Conservation (phyloP, 1,140 invertebrate species). For the Pomacea maculata region DNA sequence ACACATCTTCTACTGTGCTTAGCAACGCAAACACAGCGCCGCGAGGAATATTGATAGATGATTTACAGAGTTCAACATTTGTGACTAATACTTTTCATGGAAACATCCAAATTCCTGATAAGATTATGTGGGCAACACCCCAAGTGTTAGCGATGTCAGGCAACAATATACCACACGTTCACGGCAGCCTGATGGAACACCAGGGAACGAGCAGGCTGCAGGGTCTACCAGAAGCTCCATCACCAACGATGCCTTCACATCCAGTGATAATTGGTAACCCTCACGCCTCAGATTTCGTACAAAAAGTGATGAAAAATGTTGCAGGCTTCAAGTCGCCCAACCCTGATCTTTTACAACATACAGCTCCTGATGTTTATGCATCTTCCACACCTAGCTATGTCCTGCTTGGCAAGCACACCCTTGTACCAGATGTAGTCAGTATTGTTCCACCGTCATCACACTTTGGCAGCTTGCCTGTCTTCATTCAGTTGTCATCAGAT, state of each 20-base stretch:
- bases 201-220: neutral
- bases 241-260: neutral
- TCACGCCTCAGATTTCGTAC: constrained; percentile 2
- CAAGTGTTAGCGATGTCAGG: neutral
- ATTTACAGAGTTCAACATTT: neutral
- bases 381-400: neutral
- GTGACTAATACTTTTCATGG: neutral
- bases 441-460: neutral
- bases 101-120: neutral
- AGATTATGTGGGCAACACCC: neutral
- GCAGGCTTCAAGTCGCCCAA: neutral
- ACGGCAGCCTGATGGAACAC: neutral
- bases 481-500: constrained; percentile 5
- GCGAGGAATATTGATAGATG: neutral
- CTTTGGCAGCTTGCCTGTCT: neutral
- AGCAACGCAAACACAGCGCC: neutral
- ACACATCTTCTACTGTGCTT: neutral
- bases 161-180: neutral
- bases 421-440: neutral
- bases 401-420: neutral
- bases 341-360: neutral
- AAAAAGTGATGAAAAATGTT: constrained; percentile 9
- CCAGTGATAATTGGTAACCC: constrained; percentile 14
- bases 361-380: neutral
- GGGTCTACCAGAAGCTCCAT: neutral